These are phyloP conservation scores for Probosciger aterrimus DNA, from an alignment of 2,113 vertebrate genomes.

Conservation along the genomic window DNA sequence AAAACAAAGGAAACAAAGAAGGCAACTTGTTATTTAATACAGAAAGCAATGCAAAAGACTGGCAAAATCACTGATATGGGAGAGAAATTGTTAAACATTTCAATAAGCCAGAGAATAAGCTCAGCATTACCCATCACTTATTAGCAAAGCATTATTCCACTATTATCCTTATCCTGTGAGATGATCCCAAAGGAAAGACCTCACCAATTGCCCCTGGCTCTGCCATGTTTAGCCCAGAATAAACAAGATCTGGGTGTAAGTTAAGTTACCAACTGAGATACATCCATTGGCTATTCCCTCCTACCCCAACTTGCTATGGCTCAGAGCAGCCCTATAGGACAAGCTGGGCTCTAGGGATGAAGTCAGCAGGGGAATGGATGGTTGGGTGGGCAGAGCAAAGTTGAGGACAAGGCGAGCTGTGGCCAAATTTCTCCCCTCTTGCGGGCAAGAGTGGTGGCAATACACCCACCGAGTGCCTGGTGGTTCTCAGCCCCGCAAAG, in stretches of 20 bases:
- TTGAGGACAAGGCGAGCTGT: background rate
- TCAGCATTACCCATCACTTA: background rate
- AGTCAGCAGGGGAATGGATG: background rate
- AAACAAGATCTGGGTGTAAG: background rate
- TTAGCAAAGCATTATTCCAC: background rate
- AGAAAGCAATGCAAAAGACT: background rate
- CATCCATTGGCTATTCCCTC: accelerated
- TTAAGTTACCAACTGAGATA: background rate
- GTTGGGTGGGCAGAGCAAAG: background rate
- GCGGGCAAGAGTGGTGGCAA: background rate
- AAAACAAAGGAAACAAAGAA: background rate
- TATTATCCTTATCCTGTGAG: background rate
- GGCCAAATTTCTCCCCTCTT: background rate
- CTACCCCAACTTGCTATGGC: background rate
- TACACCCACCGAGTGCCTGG: accelerated
- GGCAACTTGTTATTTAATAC: background rate
- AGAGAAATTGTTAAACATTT: background rate
- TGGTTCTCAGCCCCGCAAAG: background rate
- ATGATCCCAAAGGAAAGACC: background rate
- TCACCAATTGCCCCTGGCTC: background rate
- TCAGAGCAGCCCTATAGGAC: background rate
- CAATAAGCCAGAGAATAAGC: background rate
- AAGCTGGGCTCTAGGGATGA: background rate
- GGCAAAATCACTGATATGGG: background rate
- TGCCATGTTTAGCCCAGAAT: background rate